Evolutionary conservation across 64 coral and sea anemone species (phyloP).

Genomic region (Hydrozoanthus tunicans): DNA sequence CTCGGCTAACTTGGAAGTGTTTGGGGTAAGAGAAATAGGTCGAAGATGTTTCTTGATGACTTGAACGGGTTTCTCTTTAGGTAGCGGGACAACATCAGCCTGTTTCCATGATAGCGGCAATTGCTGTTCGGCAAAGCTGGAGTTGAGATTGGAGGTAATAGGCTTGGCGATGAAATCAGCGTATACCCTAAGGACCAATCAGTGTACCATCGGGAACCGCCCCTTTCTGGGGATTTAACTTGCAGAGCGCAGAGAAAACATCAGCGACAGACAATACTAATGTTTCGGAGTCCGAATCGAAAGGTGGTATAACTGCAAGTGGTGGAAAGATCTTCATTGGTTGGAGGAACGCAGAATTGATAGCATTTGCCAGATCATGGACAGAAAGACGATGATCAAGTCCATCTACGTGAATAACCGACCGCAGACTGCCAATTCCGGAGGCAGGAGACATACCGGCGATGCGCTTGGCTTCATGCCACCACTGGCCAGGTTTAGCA

Average conservation of each 20-base stretch:
- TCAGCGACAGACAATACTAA: neutral
- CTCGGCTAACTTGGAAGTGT: slow-evolving; percentile 33
- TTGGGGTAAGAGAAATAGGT: slow-evolving; percentile 6
- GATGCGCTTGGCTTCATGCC: slow-evolving; percentile 26
- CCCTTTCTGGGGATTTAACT: slow-evolving; percentile 42
- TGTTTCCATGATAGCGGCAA: slow-evolving; percentile 1
- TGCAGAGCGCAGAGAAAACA: neutral
- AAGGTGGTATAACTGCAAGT: neutral
- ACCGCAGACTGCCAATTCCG: neutral
- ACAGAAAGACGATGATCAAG: neutral
- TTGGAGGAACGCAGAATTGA: slow-evolving; percentile 32
- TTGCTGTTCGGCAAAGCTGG: neutral
- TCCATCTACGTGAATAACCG: neutral
- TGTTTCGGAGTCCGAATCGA: neutral
- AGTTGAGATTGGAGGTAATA: neutral
- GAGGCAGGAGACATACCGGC: neutral
- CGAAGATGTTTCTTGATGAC: neutral
- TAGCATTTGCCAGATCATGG: slow-evolving; percentile 30
- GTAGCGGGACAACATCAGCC: slow-evolving; percentile 4
- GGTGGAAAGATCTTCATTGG: slow-evolving; percentile 32
- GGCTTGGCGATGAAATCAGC: neutral
- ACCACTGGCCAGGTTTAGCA: slow-evolving; percentile 61
- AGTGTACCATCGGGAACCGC: slow-evolving; percentile 28
- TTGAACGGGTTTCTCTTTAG: slow-evolving; percentile 11
- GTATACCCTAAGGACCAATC: slow-evolving; percentile 29